Evolutionary conservation across 1,140 invertebrate genomes (phyloP).

Genomic region (Portunus trituberculatus): DNA sequence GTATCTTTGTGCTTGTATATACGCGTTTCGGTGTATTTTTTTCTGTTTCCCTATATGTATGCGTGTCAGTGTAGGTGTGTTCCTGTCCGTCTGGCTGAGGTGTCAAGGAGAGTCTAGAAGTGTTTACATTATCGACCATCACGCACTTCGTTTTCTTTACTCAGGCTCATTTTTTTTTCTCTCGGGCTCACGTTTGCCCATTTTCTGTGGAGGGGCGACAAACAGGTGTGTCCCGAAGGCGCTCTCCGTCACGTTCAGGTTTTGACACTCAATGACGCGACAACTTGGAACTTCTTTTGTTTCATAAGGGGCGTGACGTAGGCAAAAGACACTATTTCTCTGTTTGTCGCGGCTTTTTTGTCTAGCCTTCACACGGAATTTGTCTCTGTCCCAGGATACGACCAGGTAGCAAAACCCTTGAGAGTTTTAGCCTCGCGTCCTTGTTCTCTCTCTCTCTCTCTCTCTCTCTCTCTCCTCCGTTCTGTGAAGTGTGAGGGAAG

Average conservation of each 20-base stretch:
- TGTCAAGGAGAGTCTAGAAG: neutral
- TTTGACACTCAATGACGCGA: constrained; percentile 21
- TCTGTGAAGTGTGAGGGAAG: too few species aligned
- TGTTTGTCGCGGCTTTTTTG: neutral
- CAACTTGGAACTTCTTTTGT: neutral
- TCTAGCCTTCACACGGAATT: too few species aligned
- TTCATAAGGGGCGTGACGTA: constrained; percentile 1
- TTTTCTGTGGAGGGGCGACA: neutral
- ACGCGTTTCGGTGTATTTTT: too few species aligned
- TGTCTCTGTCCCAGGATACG: too few species aligned
- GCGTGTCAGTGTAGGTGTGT: neutral
- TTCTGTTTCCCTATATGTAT: neutral
- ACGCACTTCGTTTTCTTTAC: constrained; percentile 12
- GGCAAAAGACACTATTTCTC: neutral
- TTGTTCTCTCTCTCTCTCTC: too few species aligned
- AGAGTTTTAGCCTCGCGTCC: too few species aligned
- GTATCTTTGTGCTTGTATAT: too few species aligned
- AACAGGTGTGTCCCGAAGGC: neutral
- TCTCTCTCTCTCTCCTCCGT: too few species aligned
- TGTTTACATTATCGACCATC: constrained; percentile 4
- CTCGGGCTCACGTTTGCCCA: neutral
- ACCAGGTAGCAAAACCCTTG: too few species aligned
- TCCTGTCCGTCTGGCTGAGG: neutral
- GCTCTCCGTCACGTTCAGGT: neutral
- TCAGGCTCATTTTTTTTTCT: neutral